Evolutionary conservation across 2,797 vertebrate species (phyloP), one percentile per base, ranked within the genome.

Genomic region (Parambassis ranga): DNA sequence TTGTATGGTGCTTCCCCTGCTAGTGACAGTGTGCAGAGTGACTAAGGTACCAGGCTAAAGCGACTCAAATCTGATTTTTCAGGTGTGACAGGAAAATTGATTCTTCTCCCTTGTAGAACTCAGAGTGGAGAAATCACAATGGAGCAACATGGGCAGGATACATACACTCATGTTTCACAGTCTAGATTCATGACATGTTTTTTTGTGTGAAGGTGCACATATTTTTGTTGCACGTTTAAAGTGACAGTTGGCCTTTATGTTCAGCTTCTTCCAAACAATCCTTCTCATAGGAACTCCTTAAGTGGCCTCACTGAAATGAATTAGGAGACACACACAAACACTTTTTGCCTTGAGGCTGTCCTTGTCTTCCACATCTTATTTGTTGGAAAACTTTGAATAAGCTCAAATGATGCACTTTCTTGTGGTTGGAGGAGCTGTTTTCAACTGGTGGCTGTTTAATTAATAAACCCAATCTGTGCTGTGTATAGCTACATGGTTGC

Each of bases 391-490:
- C 36, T 47, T 65, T 62, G 2, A 56, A 38, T 15, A 43, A 26
- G 1, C 18, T 48, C n/a, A 6, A 58, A 43, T 37, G 61, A 39
- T 16, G 16, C 9, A 11, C 8, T 28, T 42, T 52, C 62, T 49
- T 59, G 23, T 24, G 5, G 6, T 19, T 4, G 7, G 20, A 68
- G 10, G 18, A 53, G 36, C 11, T 39, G 19, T 9, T 49, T 53
- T 63, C 13, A 69, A 36, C 43, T 22, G 1, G 16, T 44, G 19
- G 15, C 55, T 66, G 9, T 63, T 82, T 46, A 65, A 79, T 80
- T 69, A 79, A 41, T 60, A 63, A 73, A 71, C n/a, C 14, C 42
- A 31, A n/a, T 60, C 62, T 7, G n/a, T 55, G 46, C 61, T 24
- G 43, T 51, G 56, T 51, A 26, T 35, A 62, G 72, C 52, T 10